phyloP scores from a whole-genome alignment of 1,140 invertebrate species.

The Orius laevigatus region DNA sequence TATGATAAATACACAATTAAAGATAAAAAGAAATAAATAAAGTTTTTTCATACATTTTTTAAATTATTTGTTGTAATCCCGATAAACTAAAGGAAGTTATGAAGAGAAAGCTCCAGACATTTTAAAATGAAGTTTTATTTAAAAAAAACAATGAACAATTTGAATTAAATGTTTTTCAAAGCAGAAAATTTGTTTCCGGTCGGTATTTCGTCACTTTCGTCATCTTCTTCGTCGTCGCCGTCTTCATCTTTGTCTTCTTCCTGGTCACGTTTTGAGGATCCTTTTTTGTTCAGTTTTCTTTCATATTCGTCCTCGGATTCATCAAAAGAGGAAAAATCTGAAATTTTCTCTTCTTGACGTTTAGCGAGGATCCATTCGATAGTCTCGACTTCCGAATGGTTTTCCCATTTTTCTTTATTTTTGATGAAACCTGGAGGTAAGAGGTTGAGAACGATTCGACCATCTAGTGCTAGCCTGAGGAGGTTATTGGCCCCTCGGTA shows the following conservation, averaged over 20 bases:
- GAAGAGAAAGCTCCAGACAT: too few relatives aligned
- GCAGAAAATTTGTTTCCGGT: conserved; percentile 28
- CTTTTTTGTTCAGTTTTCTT: conserved; percentile 20
- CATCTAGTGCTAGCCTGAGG: conserved; percentile 70
- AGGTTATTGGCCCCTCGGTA: conserved; percentile 86
- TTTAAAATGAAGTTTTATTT: neutral
- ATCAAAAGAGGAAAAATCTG: neutral
- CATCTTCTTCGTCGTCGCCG: conserved; percentile 6
- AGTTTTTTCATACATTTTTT: neutral
- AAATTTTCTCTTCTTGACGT: conserved; percentile 16
- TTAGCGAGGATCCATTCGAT: conserved; percentile 46
- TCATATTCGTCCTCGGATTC: conserved; percentile 13
- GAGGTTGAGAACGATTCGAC: conserved; percentile 67
- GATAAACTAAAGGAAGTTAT: too few relatives aligned
- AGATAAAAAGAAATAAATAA: conserved; percentile 34
- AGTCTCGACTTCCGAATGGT: conserved; percentile 37
- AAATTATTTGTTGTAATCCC: too few relatives aligned
- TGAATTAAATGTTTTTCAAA: conserved; percentile 15
- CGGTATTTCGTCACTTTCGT: conserved; percentile 16
- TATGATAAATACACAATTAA: conserved; percentile 91
- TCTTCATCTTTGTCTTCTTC: conserved; percentile 7
- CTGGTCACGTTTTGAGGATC: conserved; percentile 2
- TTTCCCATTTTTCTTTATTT: conserved; percentile 41
- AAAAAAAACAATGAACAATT: neutral
- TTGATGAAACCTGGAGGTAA: conserved; percentile 49